Base-by-base conservation (phyloP, 2,888 invertebrate species). In the Carcina quercana region DNA sequence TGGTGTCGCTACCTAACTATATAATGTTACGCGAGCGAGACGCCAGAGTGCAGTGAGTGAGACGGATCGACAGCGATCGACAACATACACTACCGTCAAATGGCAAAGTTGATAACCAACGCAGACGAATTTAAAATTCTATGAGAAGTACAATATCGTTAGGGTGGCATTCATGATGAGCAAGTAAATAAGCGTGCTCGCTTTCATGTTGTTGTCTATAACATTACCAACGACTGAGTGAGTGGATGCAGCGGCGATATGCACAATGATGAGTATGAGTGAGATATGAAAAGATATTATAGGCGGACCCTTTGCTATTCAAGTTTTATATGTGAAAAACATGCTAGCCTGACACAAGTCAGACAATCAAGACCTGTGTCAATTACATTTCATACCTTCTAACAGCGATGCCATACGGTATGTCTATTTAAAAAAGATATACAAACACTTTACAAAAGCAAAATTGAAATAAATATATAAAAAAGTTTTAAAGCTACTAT, bases 141-240 rank as follows among this genome's bases (percentile, higher is more conserved):
- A 75, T 78, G 82, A 82, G 82, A 82, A 80, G 82, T 82, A 82
- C 79, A 80, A 82, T 82, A 82, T 78, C 59, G 75, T 79, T 71
- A 71, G 62, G 5, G 7, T 25, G 15, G 24, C 15, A 11, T 4
- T 29, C n/a, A 12, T 15, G 10, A 11, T 20, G 20, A 10, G 10
- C 14, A 22, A 22, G 10, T 10, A 17, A 5, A 17, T 17, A 24
- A 24, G 12, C 11, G 24, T 17, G 5, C 10, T 6, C 15, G 15
- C 15, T 3, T 3, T 27, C 26, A 13, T 13, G 20, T 13, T 21
- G 17, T 26, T 11, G 12, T 8, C 15, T 13, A 13, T 15, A 15
- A 14, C 12, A 15, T 27, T 11, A 8, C 27, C 15, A 13, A 13
- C 19, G 41, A 32, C n/a, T n/a, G n/a, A 34, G 32, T 15, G 40